Evolutionary conservation across 2,888 invertebrate species (phyloP).

Genomic region (Sclerodermus sp.): DNA sequence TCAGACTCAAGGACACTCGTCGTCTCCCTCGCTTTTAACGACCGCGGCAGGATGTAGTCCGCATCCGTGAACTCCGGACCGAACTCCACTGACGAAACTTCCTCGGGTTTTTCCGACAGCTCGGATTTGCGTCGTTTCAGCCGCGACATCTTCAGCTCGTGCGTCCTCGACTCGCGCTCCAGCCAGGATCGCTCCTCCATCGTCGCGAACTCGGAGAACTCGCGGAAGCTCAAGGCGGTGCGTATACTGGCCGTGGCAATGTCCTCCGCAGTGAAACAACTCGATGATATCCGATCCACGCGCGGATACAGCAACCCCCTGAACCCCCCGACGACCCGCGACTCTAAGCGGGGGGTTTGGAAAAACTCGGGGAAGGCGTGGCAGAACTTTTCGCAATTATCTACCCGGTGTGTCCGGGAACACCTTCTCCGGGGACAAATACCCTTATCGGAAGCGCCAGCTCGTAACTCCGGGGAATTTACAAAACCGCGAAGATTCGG

Average conservation of each 20-base stretch:
- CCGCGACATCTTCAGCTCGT: background rate
- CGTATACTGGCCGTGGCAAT: constrained; percentile 38
- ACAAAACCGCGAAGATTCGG: too few species aligned
- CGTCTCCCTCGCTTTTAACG: constrained; percentile 35
- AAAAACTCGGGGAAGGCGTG: constrained; percentile 32
- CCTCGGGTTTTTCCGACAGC: constrained; percentile 1
- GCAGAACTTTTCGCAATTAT: constrained; percentile 34
- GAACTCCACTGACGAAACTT: constrained; percentile 13
- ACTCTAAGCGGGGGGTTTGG: constrained; percentile 20
- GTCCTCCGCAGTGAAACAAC: background rate
- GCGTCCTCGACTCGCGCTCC: constrained; percentile 50
- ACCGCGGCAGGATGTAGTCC: constrained; percentile 38
- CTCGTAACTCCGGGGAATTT: too few species aligned
- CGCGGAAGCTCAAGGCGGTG: constrained; percentile 62
- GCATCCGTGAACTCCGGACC: background rate
- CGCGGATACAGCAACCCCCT: constrained; percentile 29
- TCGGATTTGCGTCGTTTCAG: constrained; percentile 16
- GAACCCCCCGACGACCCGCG: constrained; percentile 26
- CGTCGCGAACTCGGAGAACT: constrained; percentile 62
- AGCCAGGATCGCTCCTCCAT: constrained; percentile 62
- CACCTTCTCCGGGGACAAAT: too few species aligned
- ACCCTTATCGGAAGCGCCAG: too few species aligned
- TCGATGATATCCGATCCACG: background rate
- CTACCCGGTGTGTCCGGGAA: background rate
- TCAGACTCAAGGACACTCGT: background rate